These are phyloP conservation scores for Nothocercus nigrocapillus DNA, from an alignment of 2,113 vertebrate genomes.

Conservation along the genomic window DNA sequence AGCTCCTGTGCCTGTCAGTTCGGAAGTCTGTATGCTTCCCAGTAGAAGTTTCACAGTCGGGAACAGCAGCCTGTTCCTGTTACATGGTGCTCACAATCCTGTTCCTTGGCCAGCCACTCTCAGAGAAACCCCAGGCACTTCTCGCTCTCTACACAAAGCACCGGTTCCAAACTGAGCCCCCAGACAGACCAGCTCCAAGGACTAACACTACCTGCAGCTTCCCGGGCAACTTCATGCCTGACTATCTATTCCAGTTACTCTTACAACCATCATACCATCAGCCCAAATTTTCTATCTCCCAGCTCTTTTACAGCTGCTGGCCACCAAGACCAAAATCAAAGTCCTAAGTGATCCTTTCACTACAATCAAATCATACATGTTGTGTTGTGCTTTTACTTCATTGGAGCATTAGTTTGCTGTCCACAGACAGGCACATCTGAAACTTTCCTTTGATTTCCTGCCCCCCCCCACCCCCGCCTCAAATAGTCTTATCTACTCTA, in stretches of 20 bases:
- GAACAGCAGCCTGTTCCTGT: not conserved
- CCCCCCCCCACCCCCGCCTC: not conserved
- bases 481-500: not conserved
- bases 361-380: not conserved
- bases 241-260: not conserved
- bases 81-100: not conserved
- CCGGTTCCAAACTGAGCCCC: not conserved
- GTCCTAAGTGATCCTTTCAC: not conserved
- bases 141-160: not conserved
- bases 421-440: not conserved
- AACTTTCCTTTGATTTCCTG: not conserved
- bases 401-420: not conserved
- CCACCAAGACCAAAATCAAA: not conserved
- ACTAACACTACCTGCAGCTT: not conserved
- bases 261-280: not conserved
- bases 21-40: not conserved
- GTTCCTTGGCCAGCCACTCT: not conserved
- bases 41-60: not conserved
- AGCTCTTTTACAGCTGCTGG: not conserved
- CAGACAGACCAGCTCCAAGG: not conserved
- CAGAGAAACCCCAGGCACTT: not conserved
- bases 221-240: not conserved
- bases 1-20: not conserved
- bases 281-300: not conserved
- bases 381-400: not conserved